Base-by-base conservation (phyloP, 2,888 invertebrate genomes). In the Ornithoptera alexandrae region DNA sequence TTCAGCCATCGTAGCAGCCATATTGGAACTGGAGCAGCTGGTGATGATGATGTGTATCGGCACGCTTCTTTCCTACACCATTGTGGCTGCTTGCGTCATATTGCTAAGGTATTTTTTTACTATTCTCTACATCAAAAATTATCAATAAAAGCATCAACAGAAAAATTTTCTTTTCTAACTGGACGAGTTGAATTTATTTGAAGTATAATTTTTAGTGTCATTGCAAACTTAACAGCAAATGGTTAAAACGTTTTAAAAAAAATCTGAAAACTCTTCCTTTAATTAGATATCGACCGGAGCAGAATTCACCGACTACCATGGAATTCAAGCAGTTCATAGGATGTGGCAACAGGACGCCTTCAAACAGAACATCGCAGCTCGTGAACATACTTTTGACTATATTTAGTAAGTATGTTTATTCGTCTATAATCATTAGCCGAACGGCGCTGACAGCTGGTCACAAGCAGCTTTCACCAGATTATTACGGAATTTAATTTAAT, bases 31-130 rank as follows among this genome's bases (percentile, higher is more conserved):
- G 67, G 93, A 94, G 4, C 96, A 97, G 75, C 87, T 98, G 58
- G 95, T 98, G 1, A 95, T 96, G 79, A 96, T 98, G 93, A 95
- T 98, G 94, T 97, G 97, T 15, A 96, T 98, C 72, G 97, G 97
- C 8, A 97, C 97, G 0, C 89, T 97, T 1, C 86, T 96, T 73
- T 96, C 97, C 0, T 98, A 98, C 84, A 96, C 97, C 0, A 95
- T 97, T 69, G 98, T 98, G 2, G 97, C 97, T 1, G 94, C 95
- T 8, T 96, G 96, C 76, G 96, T 98, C 8, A 93, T 98, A n/a
- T 92, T 98, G 64, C 88, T 98, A 56, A 95, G 97, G 94, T 88
- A 72, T 67, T n/a, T 8, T 56, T 56, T 18, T 56, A 20, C 8
- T 56, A n/a, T 20, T n/a, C 5, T 1, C 30, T 5, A 30, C 5